Evolutionary conservation across 1,140 invertebrate species (phyloP).

Genomic region (Bombus picipes): DNA sequence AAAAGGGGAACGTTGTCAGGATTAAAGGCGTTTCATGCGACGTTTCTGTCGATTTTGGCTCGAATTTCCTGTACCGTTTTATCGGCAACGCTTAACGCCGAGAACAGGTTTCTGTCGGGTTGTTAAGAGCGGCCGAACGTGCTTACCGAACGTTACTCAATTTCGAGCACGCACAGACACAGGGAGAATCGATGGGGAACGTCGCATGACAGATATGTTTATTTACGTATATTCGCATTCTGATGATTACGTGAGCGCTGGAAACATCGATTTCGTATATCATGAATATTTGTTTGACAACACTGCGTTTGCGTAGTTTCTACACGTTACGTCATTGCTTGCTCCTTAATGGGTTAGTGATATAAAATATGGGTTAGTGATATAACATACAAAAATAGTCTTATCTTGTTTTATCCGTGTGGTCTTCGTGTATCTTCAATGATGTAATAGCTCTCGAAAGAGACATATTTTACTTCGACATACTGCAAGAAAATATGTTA

Average conservation of each 20-base stretch:
- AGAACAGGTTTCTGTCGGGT: slow-evolving; percentile 35
- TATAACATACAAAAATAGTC: neutral
- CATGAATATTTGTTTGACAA: neutral
- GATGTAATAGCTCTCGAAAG: neutral
- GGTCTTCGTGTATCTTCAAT: neutral
- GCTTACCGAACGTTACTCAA: neutral
- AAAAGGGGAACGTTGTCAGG: neutral
- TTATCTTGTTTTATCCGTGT: neutral
- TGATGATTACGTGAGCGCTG: too few relatives aligned
- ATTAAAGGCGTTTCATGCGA: slow-evolving; percentile 10
- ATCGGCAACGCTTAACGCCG: slow-evolving; percentile 18
- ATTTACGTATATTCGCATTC: neutral
- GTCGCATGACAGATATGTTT: neutral
- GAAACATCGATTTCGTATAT: too few relatives aligned
- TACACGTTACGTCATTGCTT: neutral
- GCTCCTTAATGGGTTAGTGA: neutral
- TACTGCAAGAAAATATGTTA: neutral
- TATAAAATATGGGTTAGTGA: neutral
- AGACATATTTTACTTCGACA: slow-evolving; percentile 19
- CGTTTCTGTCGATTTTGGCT: slow-evolving; percentile 14
- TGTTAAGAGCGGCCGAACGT: neutral
- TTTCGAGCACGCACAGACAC: neutral
- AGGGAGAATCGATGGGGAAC: neutral
- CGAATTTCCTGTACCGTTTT: slow-evolving; percentile 13
- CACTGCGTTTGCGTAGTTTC: too few relatives aligned